Percentiles rank a stretch among this genome's conserved stretches.
These are phyloP conservation scores for Phacellophora camtschatica DNA, from an alignment of 30 jellyfish, hydroid and myxozoan species.

Conservation along the genomic window DNA sequence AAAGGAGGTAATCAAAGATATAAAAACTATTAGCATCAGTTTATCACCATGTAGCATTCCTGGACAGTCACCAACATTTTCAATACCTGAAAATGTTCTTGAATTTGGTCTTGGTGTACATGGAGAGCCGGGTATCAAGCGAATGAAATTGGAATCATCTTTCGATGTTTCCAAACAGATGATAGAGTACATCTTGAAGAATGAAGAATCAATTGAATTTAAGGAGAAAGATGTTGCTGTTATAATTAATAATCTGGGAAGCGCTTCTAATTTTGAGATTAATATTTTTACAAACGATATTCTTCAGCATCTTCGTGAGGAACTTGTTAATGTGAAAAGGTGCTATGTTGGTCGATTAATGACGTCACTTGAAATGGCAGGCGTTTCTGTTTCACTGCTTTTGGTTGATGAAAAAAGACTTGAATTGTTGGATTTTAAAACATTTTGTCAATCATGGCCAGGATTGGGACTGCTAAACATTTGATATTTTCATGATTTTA, in stretches of 20 bases:
- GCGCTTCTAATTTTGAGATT: conserved; percentile 83
- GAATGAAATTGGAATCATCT: conserved; percentile 73
- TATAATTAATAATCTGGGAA: conserved; percentile 85
- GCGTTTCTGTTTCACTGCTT: conserved; percentile 79
- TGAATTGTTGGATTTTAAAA: conserved; percentile 41
- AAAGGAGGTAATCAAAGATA: neutral
- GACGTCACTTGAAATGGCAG: conserved; percentile 98
- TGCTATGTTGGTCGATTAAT: conserved; percentile 82
- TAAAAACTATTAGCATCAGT: conserved; percentile 95
- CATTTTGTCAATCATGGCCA: neutral
- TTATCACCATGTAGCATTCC: conserved; percentile 98
- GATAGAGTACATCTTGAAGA: conserved; percentile 68
- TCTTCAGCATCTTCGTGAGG: neutral
- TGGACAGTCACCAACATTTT: conserved; percentile 89
- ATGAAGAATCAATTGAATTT: conserved; percentile 56
- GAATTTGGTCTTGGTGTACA: conserved; percentile 98
- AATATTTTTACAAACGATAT: conserved; percentile 68
- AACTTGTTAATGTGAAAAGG: conserved; percentile 25
- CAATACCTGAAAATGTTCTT: conserved; percentile 72
- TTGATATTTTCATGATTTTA: no score
- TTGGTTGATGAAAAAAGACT: conserved; percentile 25
- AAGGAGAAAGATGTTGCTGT: conserved; percentile 51
- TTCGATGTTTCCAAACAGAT: conserved; percentile 47
- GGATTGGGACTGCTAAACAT: no score
- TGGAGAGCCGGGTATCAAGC: conserved; percentile 94